A percentile compares a stretch with the other conserved stretches of the same genome.
Evolutionary conservation across 2,888 invertebrate species (phyloP).

Genomic region (Gibbula magus): DNA sequence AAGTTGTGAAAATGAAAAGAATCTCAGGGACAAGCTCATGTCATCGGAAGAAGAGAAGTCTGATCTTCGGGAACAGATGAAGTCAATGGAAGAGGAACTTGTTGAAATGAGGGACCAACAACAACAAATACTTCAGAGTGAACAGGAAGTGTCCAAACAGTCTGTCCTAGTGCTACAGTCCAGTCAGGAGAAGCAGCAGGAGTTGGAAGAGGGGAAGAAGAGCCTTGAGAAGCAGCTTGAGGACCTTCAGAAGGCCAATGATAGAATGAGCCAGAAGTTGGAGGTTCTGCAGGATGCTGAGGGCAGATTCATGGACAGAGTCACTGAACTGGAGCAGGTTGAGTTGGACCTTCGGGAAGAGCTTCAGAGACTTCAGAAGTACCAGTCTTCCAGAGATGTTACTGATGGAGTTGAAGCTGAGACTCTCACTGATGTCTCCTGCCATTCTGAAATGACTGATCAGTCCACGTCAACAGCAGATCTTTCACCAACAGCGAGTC

Average conservation of each 20-base stretch:
- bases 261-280: slow-evolving; percentile 39
- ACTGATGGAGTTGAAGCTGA: background rate
- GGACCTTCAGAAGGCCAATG: background rate
- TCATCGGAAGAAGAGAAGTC: slow-evolving; percentile 3
- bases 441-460: slow-evolving; percentile 6
- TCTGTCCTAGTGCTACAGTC: background rate
- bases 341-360: slow-evolving; percentile 43
- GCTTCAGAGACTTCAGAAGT: slow-evolving; percentile 23
- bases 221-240: slow-evolving; percentile 45
- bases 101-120: slow-evolving; percentile 6
- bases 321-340: slow-evolving; percentile 53
- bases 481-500: background rate
- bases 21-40: slow-evolving; percentile 9
- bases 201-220: slow-evolving; percentile 38
- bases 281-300: slow-evolving; percentile 55
- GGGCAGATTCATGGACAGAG: slow-evolving; percentile 52
- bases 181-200: slow-evolving; percentile 17
- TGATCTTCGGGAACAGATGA: slow-evolving; percentile 33
- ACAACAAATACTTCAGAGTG: slow-evolving; percentile 1
- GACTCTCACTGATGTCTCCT: background rate
- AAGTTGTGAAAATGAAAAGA: slow-evolving; percentile 21
- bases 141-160: slow-evolving; percentile 22
- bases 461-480: slow-evolving; percentile 13
- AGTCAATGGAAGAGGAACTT: slow-evolving; percentile 49
- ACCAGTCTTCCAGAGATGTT: background rate